A percentile compares a stretch with the other conserved stretches of the same genome.
These are phyloP conservation scores for Anthophora plumipes DNA, from an alignment of 2,888 invertebrate genomes.

Conservation along the genomic window DNA sequence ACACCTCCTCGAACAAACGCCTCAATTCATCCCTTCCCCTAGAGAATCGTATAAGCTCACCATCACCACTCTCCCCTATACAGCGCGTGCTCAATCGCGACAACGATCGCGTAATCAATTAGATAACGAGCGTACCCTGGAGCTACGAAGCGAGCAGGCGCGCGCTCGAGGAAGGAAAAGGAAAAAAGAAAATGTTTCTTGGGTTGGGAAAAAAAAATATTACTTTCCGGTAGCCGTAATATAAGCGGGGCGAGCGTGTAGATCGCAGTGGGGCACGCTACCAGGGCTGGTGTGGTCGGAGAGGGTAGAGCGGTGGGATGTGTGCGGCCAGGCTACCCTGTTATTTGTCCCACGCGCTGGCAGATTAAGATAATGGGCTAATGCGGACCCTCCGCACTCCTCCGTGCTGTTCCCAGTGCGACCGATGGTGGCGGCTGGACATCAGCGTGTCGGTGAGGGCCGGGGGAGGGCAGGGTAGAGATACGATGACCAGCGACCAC, in stretches of 20 bases:
- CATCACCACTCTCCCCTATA: neutral
- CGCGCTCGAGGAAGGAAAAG: neutral
- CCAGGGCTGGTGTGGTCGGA: neutral
- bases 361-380: constrained; percentile 81
- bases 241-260: constrained; percentile 23
- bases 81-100: constrained; percentile 25
- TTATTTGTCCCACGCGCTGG: constrained; percentile 79
- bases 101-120: constrained; percentile 52
- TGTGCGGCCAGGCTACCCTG: constrained; percentile 66
- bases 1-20: too few species aligned
- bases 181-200: constrained; percentile 19
- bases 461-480: constrained; percentile 37
- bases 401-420: constrained; percentile 40
- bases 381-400: constrained; percentile 65
- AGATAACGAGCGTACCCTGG: constrained; percentile 31
- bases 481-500: constrained; percentile 76
- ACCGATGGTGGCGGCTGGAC: constrained; percentile 59
- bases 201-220: constrained; percentile 48
- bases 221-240: constrained; percentile 48
- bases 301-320: neutral
- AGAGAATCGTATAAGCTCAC: neutral
- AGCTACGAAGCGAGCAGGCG: neutral
- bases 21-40: neutral
- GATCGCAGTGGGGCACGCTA: constrained; percentile 44
- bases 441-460: constrained; percentile 46